phyloP scores from a whole-genome alignment of 2,888 invertebrate genomes.

The Drosophila affinis region DNA sequence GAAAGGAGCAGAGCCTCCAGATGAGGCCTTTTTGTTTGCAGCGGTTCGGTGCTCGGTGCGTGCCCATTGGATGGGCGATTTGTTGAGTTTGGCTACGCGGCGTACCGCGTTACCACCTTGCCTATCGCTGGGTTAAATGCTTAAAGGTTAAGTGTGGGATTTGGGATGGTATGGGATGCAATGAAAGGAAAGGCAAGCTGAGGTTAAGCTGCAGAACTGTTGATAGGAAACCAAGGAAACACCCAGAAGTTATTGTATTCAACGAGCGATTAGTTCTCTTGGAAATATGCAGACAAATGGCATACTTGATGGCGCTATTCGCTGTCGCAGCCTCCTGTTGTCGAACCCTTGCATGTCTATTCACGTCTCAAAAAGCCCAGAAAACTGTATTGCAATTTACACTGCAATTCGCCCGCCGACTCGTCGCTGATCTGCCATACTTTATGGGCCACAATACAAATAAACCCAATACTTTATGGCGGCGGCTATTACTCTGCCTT shows the following conservation, averaged over 20 bases:
- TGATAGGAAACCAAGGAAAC: background rate
- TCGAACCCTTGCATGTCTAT: too few relatives aligned
- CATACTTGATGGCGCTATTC: too few relatives aligned
- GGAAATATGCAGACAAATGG: too few relatives aligned
- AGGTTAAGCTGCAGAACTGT: background rate
- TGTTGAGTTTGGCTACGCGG: background rate
- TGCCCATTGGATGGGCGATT: background rate
- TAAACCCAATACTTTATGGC: too few relatives aligned
- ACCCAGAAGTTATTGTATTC: too few relatives aligned
- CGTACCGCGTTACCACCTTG: background rate
- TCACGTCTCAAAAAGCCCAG: background rate
- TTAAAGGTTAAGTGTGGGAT: background rate
- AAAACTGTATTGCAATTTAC: too few relatives aligned
- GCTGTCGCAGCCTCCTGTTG: too few relatives aligned
- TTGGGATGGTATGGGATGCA: too few relatives aligned
- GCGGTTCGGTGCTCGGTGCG: constrained; percentile 4
- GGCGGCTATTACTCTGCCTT: background rate
- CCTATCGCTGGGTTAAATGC: background rate
- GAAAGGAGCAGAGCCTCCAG: constrained; percentile 9
- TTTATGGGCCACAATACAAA: too few relatives aligned
- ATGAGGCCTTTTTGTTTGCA: constrained; percentile 1
- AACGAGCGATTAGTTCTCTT: too few relatives aligned
- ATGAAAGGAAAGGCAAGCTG: background rate
- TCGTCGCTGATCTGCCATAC: background rate
- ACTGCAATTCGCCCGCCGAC: too few relatives aligned